Evolutionary conservation across 2,797 vertebrate genomes (phyloP).

Genomic region (Pipistrellus kuhlii): DNA sequence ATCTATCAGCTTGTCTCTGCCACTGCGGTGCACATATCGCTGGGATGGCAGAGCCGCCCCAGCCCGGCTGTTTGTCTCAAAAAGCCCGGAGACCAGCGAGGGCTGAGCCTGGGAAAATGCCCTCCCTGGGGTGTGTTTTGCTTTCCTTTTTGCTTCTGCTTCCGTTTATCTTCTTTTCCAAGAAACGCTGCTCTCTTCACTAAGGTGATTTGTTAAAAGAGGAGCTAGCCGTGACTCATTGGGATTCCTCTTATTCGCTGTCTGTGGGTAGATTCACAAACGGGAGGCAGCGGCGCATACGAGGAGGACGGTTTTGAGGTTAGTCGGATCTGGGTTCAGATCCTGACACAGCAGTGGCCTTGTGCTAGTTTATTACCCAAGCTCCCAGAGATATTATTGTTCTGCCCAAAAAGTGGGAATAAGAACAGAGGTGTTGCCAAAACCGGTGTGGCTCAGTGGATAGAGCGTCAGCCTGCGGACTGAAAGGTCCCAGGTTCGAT

Average conservation of each 20-base stretch:
- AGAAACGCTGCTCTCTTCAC: background rate
- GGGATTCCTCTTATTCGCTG: background rate
- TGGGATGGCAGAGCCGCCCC: background rate
- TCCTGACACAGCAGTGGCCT: rapidly evolving
- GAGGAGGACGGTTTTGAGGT: background rate
- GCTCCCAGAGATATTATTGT: background rate
- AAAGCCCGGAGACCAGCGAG: background rate
- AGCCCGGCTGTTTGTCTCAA: background rate
- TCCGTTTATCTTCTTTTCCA: background rate
- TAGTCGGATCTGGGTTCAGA: background rate
- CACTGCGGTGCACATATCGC: background rate
- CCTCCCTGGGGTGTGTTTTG: background rate
- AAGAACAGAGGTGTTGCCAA: background rate
- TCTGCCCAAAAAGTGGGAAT: background rate
- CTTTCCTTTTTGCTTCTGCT: background rate
- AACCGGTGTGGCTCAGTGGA: too few species aligned
- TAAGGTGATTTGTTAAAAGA: constrained; percentile 10
- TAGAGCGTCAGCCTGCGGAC: too few species aligned
- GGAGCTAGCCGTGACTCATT: background rate
- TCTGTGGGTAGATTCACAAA: background rate
- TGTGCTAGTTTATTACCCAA: background rate
- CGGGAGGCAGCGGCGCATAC: rapidly evolving
- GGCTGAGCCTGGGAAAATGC: background rate
- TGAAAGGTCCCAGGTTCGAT: too few species aligned
- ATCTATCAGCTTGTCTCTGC: background rate